phyloP scores from a whole-genome alignment of 1,140 invertebrate species.

The Theocolax elegans region DNA sequence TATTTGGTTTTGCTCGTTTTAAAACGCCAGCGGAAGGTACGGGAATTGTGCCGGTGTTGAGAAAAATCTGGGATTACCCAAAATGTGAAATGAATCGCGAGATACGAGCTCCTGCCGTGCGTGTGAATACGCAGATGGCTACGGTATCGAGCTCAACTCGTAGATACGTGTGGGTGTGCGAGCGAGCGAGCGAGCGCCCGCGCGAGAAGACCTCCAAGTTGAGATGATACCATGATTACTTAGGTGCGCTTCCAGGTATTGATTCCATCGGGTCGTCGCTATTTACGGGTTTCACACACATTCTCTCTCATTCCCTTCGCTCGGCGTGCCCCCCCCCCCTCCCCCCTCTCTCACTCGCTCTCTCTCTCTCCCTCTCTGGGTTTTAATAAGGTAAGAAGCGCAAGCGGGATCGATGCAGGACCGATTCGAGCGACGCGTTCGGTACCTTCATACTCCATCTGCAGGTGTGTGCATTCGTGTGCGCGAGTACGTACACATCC shows the following conservation, averaged over 20 bases:
- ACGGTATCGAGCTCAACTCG: too few species aligned
- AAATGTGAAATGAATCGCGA: neutral
- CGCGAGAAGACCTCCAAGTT: conserved; percentile 65
- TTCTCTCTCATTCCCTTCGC: conserved; percentile 36
- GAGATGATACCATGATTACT: conserved; percentile 69
- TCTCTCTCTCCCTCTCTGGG: neutral
- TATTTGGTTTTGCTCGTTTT: too few species aligned
- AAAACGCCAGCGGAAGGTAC: too few species aligned
- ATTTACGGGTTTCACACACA: conserved; percentile 66
- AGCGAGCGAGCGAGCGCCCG: neutral
- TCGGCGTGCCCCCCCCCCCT: neutral
- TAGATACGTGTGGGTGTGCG: neutral
- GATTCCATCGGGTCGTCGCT: conserved; percentile 65
- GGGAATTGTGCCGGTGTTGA: too few species aligned
- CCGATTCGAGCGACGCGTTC: neutral
- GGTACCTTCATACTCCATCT: too few species aligned
- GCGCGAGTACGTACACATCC: too few species aligned
- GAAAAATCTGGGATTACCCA: too few species aligned
- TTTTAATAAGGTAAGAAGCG: conserved; percentile 8
- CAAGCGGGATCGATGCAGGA: neutral
- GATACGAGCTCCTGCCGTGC: neutral
- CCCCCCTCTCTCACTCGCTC: neutral
- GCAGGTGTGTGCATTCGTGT: too few species aligned
- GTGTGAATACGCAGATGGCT: too few species aligned
- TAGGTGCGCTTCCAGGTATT: conserved; percentile 62